Evolutionary conservation across 2,888 invertebrate genomes (phyloP), one percentile per base, ranked within the genome.

Genomic region (Idaea aversata): DNA sequence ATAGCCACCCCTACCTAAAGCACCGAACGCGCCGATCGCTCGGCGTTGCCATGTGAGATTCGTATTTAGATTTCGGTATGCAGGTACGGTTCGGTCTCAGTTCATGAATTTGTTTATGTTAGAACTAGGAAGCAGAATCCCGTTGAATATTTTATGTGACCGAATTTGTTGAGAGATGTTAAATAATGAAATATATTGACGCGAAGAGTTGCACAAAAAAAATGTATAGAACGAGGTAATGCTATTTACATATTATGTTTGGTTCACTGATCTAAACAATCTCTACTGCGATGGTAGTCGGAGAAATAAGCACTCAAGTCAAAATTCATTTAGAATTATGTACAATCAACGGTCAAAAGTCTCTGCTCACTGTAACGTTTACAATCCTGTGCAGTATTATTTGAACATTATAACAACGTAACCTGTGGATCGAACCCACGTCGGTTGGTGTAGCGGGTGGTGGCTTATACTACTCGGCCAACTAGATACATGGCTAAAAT

Each of bases 21-120:
- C 36, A 36, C 36, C 47, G 47, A 13, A 5, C 10, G 74, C 72
- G 71, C 70, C 73, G 74, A 81, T 80, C 74, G 75, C 74, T 71
- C 47, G 75, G 75, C 71, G 82, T 79, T 79, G 79, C 79, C 76
- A 81, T 78, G 77, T 77, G 76, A 71, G 77, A 75, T 76, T 75
- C 74, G 72, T 70, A 72, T 77, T 73, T 74, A 70, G 72, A 73
- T 71, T 70, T 69, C 66, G 65, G 66, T 71, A 67, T 71, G 68
- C 72, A 72, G 71, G 71, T 71, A 73, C 66, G 64, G 63, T 71
- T 72, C 66, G 65, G 63, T 71, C 70, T 71, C 68, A 67, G 64
- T 64, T 70, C 65, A 64, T 69, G 65, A 67, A 70, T 70, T 70
- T 69, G 70, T 70, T 70, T 70, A 70, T 70, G 67, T 69, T 68